Evolutionary conservation across 2,113 vertebrate species (phyloP), one percentile per base, ranked within the genome.

Genomic region (Irena cyanogastra): DNA sequence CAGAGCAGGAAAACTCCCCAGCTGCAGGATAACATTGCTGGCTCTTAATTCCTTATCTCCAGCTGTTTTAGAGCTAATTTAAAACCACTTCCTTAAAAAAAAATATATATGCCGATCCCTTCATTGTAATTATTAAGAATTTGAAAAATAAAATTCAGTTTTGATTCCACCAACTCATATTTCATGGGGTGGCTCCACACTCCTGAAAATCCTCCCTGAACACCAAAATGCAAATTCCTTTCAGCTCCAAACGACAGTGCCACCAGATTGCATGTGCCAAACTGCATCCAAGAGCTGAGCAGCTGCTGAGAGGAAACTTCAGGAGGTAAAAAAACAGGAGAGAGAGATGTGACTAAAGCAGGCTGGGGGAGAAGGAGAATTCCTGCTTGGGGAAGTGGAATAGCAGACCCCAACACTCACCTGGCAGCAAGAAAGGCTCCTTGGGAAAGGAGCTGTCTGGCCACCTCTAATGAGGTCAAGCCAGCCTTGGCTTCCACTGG

Each of bases 111-210:
- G 13, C 9, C 30, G 30, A 56, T 18, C 17, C 3, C 6, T 24
- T 28, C 27, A 18, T 18, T 53, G 7, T 16, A 33, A 68, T 70
- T 30, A 71, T 26, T n/a, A 39, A 44, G 27, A 39, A 35, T 83
- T 31, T n/a, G 8, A 19, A 90, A 86, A 61, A 9, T 10, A 23
- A 6, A 5, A 44, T 26, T 33, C 66, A n/a, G 10, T 45, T 92
- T 64, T 0, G 0, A n/a, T 50, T 63, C 41, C 57, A 52, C n/a
- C 45, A 37, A 35, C 12, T 59, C 5, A 0, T 35, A 9, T 23
- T 49, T 37, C 13, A 3, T 4, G 7, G n/a, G 2, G 17, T 16
- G 23, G 16, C 52, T 54, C 63, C 20, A 19, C 15, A 15, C 8
- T 47, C 35, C 57, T 17, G 8, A 83, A 83, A 75, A 44, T 30